Percentiles rank a stretch among this genome's conserved stretches.
Conservation (phyloP, 92 coral and sea anemone genomes). For the Zoanthus gigantus region DNA sequence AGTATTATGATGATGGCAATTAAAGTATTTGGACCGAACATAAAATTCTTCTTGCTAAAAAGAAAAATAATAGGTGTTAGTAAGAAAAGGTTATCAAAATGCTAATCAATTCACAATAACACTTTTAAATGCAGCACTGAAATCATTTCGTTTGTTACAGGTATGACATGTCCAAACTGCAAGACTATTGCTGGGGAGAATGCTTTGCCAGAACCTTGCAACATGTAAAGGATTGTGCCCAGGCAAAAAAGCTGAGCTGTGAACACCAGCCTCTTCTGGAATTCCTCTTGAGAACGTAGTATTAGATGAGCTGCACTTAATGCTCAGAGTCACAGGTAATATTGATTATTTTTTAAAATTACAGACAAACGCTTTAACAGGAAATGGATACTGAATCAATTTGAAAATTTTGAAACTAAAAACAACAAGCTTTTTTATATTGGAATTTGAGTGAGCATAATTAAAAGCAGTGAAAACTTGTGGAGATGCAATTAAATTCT, state of each 20-base stretch:
- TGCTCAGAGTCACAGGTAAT: constrained; percentile 55
- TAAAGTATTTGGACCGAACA: background rate
- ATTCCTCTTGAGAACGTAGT: constrained; percentile 67
- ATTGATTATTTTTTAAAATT: background rate
- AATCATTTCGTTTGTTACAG: constrained; percentile 31
- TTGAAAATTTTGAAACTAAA: constrained; percentile 3
- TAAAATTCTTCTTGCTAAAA: constrained; percentile 5
- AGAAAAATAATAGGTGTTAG: constrained; percentile 4
- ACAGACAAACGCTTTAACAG: background rate
- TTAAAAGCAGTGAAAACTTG: background rate
- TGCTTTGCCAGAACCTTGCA: constrained; percentile 38
- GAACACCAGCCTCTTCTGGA: constrained; percentile 57
- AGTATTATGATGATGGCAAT: constrained; percentile 7
- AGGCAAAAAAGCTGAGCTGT: constrained; percentile 41
- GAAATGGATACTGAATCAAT: constrained; percentile 6
- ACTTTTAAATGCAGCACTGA: constrained; percentile 20
- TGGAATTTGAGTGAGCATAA: constrained; percentile 13
- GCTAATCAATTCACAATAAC: background rate
- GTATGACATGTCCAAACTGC: constrained; percentile 65
- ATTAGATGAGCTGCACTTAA: constrained; percentile 67
- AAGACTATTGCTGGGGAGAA: constrained; percentile 49
- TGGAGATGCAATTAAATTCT: background rate
- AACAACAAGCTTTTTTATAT: background rate
- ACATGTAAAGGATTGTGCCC: constrained; percentile 49
- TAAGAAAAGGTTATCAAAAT: background rate